Base-by-base conservation (phyloP, 2,797 vertebrate species). In the Rousettus madagascariensis region DNA sequence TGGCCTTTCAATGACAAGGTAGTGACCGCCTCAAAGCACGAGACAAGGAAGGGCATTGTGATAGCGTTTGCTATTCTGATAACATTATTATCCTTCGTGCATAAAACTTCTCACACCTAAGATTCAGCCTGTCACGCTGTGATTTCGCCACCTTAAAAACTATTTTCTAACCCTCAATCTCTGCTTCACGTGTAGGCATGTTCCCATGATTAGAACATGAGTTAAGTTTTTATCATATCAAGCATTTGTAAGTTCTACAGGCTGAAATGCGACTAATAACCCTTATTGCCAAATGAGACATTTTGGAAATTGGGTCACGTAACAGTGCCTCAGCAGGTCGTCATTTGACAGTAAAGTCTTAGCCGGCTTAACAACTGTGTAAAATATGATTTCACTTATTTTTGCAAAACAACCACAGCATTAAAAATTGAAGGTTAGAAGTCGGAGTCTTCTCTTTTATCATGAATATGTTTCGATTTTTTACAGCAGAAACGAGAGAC, bases 391-490 rank as follows among this genome's bases (percentile, higher is more conserved):
- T 57, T 26, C 1, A 66, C 30, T 24, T 46, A 75, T 46, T 79
- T 96, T 84, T 88, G 49, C 38, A 96, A 90, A 95, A 87, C 78
- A 53, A 69, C 63, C 71, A 89, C 13, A 82, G 51, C 57, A 46
- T 55, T 78, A 84, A 84, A 94, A 92, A 77, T 57, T 8, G 95
- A 91, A 96, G 61, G 22, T 84, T 68, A 91, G 33, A 88, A 63
- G 17, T 65, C 61, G 71, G 38, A 46, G 20, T 91, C n/a, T 92
- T 72, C 74, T 84, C 33, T 80, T 82, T 94, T 82, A 28, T 83
- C 74, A 87, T 46, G 53, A 85, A 85, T 75, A 79, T 28, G n/a
- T 72, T 69, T 90, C 66, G 74, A 72, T 91, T 95, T 91, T 92
- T 83, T 13, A 66, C 10, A 95, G 33, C 26, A 92, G 87, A 94